Conservation (phyloP, 2,797 vertebrate species). For the Ambastaia sidthimunki region DNA sequence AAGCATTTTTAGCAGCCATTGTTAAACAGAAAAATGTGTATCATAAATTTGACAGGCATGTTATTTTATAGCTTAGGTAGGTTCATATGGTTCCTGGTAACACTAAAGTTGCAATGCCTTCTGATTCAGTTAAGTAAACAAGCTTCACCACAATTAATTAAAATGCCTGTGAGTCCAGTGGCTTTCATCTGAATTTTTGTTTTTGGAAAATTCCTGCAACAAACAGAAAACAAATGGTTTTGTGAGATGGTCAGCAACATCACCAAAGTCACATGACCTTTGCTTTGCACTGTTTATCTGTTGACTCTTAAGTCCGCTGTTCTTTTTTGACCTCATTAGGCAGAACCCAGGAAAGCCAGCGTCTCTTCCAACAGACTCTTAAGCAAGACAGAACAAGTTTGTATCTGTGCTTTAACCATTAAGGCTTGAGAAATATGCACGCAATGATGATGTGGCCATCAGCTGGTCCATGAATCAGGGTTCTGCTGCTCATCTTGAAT, state of each 20-base stretch:
- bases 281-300: conserved; percentile 25
- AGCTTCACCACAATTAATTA: not conserved
- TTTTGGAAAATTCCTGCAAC: conserved; percentile 4
- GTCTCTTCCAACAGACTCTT: conserved; percentile 10
- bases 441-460: conserved; percentile 48
- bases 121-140: not conserved
- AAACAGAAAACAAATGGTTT: not conserved
- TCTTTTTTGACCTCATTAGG: conserved; percentile 27
- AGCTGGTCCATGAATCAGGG: conserved; percentile 48
- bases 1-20: not conserved
- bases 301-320: conserved; percentile 22
- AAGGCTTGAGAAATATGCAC: conserved; percentile 37
- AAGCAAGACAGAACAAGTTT: conserved; percentile 30
- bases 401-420: conserved; percentile 37
- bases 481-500: conserved; percentile 33
- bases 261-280: not conserved
- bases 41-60: not conserved
- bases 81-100: not conserved
- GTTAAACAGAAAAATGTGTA: not conserved
- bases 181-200: conserved; percentile 2
- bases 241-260: conserved; percentile 1
- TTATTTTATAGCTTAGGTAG: not conserved
- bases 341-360: conserved; percentile 8
- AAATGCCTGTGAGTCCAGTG: not conserved
- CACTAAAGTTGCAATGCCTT: not conserved